phyloP scores from a whole-genome alignment of 2,888 invertebrate species.

The Lissocephala sabroskyi region DNA sequence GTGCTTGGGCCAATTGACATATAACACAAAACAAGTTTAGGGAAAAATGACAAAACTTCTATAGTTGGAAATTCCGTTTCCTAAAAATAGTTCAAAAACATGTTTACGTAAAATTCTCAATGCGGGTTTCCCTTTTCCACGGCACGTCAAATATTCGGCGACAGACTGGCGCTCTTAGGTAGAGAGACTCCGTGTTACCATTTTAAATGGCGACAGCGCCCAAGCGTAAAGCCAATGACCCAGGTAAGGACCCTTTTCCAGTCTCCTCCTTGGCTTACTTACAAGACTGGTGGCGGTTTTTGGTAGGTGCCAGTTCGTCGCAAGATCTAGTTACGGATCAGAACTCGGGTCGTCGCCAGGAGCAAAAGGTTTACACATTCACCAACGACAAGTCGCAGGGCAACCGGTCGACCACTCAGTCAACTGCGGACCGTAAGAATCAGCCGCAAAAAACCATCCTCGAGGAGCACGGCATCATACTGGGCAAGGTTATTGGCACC shows the following conservation, averaged over 20 bases:
- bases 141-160: constrained; percentile 21
- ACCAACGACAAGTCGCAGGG: constrained; percentile 15
- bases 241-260: constrained; percentile 16
- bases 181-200: constrained; percentile 17
- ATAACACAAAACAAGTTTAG: too few relatives aligned
- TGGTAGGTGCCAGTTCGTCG: constrained; percentile 35
- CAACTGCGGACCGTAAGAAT: constrained; percentile 26
- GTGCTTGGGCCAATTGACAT: too few relatives aligned
- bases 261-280: too few relatives aligned
- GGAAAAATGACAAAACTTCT: too few relatives aligned
- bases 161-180: constrained; percentile 28
- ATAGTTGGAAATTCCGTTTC: too few relatives aligned
- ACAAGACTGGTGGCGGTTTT: too few relatives aligned
- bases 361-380: constrained; percentile 52
- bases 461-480: constrained; percentile 83
- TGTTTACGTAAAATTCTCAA: constrained; percentile 19
- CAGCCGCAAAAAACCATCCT: constrained; percentile 76
- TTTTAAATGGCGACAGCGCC: constrained; percentile 51
- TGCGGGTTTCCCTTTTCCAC: constrained; percentile 26
- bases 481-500: constrained; percentile 85
- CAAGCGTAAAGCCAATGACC: constrained; percentile 40
- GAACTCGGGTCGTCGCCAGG: constrained; percentile 41
- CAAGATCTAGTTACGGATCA: constrained; percentile 45
- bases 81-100: too few relatives aligned
- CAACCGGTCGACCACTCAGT: background rate